Conservation (phyloP, 92 coral and sea anemone genomes). For the Zoanthus gigantus region DNA sequence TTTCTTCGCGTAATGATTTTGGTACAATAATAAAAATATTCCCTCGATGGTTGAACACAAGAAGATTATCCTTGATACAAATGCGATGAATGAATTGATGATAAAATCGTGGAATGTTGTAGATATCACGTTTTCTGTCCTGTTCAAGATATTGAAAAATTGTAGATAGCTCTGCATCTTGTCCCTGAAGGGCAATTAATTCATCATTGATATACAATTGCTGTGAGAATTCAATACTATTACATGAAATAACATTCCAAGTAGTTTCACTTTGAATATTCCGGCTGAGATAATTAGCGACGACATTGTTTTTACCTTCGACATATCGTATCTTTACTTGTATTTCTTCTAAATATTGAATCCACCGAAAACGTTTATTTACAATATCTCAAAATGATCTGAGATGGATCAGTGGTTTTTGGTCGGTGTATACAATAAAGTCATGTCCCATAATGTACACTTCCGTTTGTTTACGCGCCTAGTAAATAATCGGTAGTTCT, state of each 20-base stretch:
- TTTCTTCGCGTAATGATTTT: constrained; percentile 10
- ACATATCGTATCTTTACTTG: constrained; percentile 28
- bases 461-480: constrained; percentile 36
- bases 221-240: no score
- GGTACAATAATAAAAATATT: constrained; percentile 22
- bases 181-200: no score
- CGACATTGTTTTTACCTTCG: constrained; percentile 30
- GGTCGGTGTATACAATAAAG: constrained; percentile 26
- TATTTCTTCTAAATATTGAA: constrained; percentile 36
- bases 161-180: no score
- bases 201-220: no score
- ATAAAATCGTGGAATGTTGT: constrained; percentile 17
- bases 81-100: constrained; percentile 23
- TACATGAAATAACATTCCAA: no score
- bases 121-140: background rate
- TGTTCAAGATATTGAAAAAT: no score
- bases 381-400: constrained; percentile 30
- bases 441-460: constrained; percentile 36
- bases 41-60: constrained; percentile 7
- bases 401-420: background rate
- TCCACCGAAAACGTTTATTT: constrained; percentile 39
- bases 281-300: constrained; percentile 26
- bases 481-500: no score
- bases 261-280: constrained; percentile 9
- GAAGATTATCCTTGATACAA: constrained; percentile 6